Evolutionary conservation across 1,140 invertebrate species (phyloP).

Genomic region (Pseudomyrmex dendroicus): DNA sequence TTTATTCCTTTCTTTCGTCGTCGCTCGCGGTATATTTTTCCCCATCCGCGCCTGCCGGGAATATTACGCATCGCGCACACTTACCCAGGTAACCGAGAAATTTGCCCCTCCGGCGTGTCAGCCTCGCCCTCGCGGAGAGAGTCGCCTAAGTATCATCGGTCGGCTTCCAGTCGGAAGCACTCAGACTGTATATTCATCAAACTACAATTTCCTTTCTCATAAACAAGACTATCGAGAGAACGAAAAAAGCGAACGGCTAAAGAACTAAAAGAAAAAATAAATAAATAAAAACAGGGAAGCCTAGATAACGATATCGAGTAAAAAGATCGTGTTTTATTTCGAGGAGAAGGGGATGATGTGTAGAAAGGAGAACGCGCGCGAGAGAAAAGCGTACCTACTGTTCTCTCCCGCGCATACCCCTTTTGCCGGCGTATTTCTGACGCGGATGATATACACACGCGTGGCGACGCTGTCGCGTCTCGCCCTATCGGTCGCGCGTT

Average conservation of each 20-base stretch:
- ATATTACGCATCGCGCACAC: slow-evolving; percentile 64
- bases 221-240: too few species aligned
- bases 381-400: neutral
- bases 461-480: slow-evolving; percentile 15
- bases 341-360: neutral
- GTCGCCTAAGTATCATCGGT: slow-evolving; percentile 54
- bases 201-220: neutral
- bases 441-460: slow-evolving; percentile 23
- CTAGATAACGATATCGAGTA: neutral
- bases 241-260: neutral
- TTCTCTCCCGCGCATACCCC: slow-evolving; percentile 24
- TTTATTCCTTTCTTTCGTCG: slow-evolving; percentile 68
- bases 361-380: slow-evolving; percentile 1
- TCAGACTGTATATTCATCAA: slow-evolving; percentile 9
- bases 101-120: slow-evolving; percentile 63
- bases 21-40: slow-evolving; percentile 66
- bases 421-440: slow-evolving; percentile 52
- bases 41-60: slow-evolving; percentile 39
- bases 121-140: slow-evolving; percentile 36
- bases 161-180: slow-evolving; percentile 32
- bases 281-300: neutral
- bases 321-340: neutral
- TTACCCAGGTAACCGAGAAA: slow-evolving; percentile 71
- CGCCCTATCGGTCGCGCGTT: slow-evolving; percentile 41
- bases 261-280: neutral